Base-by-base conservation (phyloP, 2,888 invertebrate genomes). In the Drosophila recens region DNA sequence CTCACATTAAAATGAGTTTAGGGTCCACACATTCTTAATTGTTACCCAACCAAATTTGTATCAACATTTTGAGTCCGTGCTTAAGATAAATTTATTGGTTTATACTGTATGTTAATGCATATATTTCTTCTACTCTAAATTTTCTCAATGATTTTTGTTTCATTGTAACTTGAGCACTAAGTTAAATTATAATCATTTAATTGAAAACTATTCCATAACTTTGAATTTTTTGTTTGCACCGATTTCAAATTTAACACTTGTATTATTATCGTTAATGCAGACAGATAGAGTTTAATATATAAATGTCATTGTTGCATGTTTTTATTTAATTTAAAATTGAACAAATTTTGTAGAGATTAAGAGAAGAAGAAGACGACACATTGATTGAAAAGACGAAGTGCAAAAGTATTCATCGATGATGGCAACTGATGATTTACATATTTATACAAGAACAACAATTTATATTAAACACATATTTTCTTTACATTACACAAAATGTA, bases 191-290 rank as follows among this genome's bases (percentile, higher is more conserved):
- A 45, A 45, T 36, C 20, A n/a, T 38, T 36, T 20, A 20, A 43
- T 13, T 36, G n/a, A 38, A 40, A 53, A 38, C 6, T 30, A 67
- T 61, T 53, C 40, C 30, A 36, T 36, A 10, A 17, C 33, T 15
- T 20, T 38, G 27, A 30, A 48, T 27, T 45, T 15, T n/a, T 8
- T 51, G 13, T 17, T 34, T 61, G 48, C 46, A 67, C 52, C 27
- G 8, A 33, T 62, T 74, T 51, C 17, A 67, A 68, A 23, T 61
- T 51, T 23, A 49, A 43, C 42, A 62, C 53, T 45, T 63, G 87
- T 82, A 87, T 82, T 87, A 87, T 87, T 87, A 82, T 64, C 34
- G 30, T 83, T 78, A 71, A 53, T 61, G 53, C 59, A 56, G 58
- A 76, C 49, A 65, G 46, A 67, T 67, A 73, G 63, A 73, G 63